A percentile compares a stretch with the other conserved stretches of the same genome.
Conservation (phyloP, 2,113 vertebrate species). For the Mormoops blainvillei region DNA sequence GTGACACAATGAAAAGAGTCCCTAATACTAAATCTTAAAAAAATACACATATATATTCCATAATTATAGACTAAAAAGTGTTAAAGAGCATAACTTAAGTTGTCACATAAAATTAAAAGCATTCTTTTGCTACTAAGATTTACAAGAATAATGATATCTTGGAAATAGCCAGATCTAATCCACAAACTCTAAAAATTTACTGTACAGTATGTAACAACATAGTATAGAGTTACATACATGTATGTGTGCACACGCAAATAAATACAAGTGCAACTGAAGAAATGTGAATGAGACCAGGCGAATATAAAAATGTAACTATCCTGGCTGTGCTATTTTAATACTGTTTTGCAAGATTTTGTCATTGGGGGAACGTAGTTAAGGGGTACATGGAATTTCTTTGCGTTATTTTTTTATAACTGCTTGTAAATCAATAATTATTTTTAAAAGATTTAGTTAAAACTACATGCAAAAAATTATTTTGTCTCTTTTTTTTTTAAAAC, state of each 20-base stretch:
- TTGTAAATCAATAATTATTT: not conserved
- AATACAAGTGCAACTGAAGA: not conserved
- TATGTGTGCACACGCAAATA: not conserved
- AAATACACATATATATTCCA: not conserved
- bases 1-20: not conserved
- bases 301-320: not conserved
- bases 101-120: not conserved
- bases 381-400: not conserved
- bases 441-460: not conserved
- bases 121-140: not conserved
- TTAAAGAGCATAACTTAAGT: not conserved
- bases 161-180: not conserved
- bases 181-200: not conserved
- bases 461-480: not conserved
- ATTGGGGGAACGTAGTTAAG: not conserved
- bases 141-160: not conserved
- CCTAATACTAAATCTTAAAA: constrained; percentile 16
- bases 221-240: not conserved
- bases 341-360: not conserved
- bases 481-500: not conserved
- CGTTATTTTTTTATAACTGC: not conserved
- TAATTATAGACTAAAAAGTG: not conserved
- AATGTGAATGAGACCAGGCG: not conserved
- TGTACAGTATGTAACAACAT: not conserved
- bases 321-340: not conserved